Base-by-base conservation (phyloP, 2,113 vertebrate genomes). In the Benitochromis conjunctus region DNA sequence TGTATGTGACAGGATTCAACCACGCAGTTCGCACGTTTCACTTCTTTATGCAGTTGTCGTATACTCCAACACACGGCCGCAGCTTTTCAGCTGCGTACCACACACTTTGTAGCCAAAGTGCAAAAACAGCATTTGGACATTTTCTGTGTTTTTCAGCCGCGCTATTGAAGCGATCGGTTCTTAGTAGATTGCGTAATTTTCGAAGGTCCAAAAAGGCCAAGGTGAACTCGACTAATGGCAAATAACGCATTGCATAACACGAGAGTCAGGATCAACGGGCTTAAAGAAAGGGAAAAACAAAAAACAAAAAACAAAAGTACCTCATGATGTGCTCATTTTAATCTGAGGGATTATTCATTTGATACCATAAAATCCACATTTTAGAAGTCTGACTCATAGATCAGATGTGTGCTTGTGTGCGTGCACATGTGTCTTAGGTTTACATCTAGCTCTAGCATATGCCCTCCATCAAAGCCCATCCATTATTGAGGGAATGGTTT, bases 401-500 rank as follows among this genome's bases (percentile, higher is more conserved):
- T 13, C 36, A 24, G 5, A 64, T 48, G 21, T 82, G 48, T 51
- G 71, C 80, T 10, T 82, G 14, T 76, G 9, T 74, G 41, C 0
- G 5, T 46, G n/a, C 76, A 21, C 54, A 13, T 80, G 21, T 80
- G 54, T 48, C 41, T 43, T 19, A 66, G 41, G 21, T 79, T 74
- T 56, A 80, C 79, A 51, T 86, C 57, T 7, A 14, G 51, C 60
- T 84, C 55, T 34, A 54, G n/a, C 81, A 48, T 60, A 62, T 79
- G 86, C 29, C 83, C 79, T 89, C 74, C 77, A 88, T 90, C 87
- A 85, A 26, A 88, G 74, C 51, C 54, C 87, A 77, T 88, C 85
- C 56, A 91, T 92, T 91, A 88, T 80, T 85, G 78, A 91, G 38
- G 76, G 83, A 62, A 69, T 46, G 19, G 34, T 77, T 87, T 88